phyloP scores from a whole-genome alignment of 2,888 invertebrate genomes.

The Matsumyia berberina region DNA sequence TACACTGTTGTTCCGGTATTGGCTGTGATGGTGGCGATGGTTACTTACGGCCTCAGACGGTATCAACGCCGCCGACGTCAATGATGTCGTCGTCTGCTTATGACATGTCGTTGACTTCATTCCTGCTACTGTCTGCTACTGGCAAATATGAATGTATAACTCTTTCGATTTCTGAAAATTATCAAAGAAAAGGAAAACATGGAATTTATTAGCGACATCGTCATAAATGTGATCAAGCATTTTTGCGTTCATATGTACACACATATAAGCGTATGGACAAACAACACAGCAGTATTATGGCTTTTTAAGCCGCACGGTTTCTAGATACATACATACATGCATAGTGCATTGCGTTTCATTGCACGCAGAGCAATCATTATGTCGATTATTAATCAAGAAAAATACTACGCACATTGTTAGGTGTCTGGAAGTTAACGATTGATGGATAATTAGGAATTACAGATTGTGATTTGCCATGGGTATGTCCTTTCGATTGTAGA shows the following conservation, averaged over 20 bases:
- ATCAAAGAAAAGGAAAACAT: constrained; percentile 25
- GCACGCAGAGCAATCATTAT: not conserved
- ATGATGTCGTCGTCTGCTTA: constrained; percentile 62
- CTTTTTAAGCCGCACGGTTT: constrained; percentile 3
- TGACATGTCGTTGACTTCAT: constrained; percentile 72
- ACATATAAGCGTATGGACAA: not conserved
- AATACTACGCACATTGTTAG: constrained; percentile 19
- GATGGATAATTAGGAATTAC: constrained; percentile 26
- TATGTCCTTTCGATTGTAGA: not conserved
- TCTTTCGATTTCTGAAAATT: constrained; percentile 57
- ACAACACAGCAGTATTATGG: not conserved
- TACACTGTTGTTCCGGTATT: constrained; percentile 55
- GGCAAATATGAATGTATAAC: constrained; percentile 40
- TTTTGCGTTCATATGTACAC: constrained; percentile 7
- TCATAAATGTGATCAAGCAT: constrained; percentile 29
- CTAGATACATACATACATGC: no score
- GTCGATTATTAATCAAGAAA: constrained; percentile 11
- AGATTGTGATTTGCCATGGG: constrained; percentile 2
- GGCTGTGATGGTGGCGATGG: constrained; percentile 61
- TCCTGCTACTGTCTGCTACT: constrained; percentile 35
- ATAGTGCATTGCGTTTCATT: not conserved
- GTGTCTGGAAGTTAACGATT: constrained; percentile 13
- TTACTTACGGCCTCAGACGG: constrained; percentile 50
- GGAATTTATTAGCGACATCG: constrained; percentile 45
- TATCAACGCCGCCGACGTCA: constrained; percentile 58